phyloP scores from a whole-genome alignment of 2,797 vertebrate genomes.

The Molossus alvarezi region DNA sequence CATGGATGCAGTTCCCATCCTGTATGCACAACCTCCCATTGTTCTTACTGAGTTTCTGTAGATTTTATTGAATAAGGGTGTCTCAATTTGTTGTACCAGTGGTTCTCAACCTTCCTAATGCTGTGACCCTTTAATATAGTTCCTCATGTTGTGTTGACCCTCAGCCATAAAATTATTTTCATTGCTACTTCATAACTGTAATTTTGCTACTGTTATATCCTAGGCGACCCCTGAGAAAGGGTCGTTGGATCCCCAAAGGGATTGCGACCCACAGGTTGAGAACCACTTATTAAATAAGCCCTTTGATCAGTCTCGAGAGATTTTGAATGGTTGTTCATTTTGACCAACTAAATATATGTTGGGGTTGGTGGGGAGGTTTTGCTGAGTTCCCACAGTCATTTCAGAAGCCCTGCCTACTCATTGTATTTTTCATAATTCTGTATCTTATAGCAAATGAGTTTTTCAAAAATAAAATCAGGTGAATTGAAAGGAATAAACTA shows the following conservation, averaged over 20 bases:
- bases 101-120: too few species aligned
- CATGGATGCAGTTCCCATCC: neutral
- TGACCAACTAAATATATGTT: constrained; percentile 34
- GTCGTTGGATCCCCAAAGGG: too few species aligned
- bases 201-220: too few species aligned
- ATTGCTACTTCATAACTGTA: too few species aligned
- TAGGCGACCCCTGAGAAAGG: too few species aligned
- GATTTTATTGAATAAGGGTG: constrained; percentile 68
- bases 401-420: constrained; percentile 16
- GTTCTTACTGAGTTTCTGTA: constrained; percentile 22
- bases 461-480: constrained; percentile 66
- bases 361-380: neutral
- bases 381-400: constrained; percentile 1
- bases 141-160: too few species aligned
- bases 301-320: constrained; percentile 48
- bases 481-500: constrained; percentile 46
- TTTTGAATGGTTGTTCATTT: constrained; percentile 55
- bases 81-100: constrained; percentile 45
- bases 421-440: constrained; percentile 63
- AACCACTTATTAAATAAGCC: neutral
- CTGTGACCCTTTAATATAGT: too few species aligned
- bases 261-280: too few species aligned
- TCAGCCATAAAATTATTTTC: too few species aligned
- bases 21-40: neutral
- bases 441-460: constrained; percentile 43